phyloP scores from a whole-genome alignment of 2,888 invertebrate species.

The Latrodectus elegans region DNA sequence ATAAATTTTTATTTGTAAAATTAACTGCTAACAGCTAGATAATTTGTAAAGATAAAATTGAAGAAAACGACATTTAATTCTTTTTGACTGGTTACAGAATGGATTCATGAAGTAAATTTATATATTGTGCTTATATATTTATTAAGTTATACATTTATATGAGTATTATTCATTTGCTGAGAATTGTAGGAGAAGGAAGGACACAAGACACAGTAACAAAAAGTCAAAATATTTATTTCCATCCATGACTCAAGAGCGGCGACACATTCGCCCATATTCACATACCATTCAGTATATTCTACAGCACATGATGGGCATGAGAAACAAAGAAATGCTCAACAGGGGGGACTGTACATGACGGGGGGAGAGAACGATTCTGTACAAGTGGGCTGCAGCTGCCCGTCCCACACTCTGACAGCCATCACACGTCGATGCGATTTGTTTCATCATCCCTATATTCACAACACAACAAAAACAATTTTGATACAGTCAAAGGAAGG shows the following conservation, averaged over 20 bases:
- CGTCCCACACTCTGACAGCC: neutral
- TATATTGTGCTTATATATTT: too few relatives aligned
- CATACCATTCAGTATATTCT: constrained; percentile 59
- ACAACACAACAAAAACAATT: constrained; percentile 27
- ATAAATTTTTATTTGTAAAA: too few relatives aligned
- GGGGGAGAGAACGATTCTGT: constrained; percentile 28
- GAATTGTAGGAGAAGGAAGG: neutral
- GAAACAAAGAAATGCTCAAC: constrained; percentile 38
- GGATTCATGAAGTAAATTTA: too few relatives aligned
- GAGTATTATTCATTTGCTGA: too few relatives aligned
- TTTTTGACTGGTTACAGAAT: too few relatives aligned
- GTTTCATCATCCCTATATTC: constrained; percentile 12
- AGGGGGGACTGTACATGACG: constrained; percentile 54
- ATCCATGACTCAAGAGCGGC: constrained; percentile 57
- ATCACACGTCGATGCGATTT: neutral
- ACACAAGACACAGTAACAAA: constrained; percentile 46
- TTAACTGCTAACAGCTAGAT: too few relatives aligned
- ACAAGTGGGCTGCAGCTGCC: constrained; percentile 37
- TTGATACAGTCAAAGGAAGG: constrained; percentile 7
- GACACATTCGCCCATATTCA: constrained; percentile 57
- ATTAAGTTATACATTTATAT: too few relatives aligned
- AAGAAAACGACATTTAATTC: too few relatives aligned
- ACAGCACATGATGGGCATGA: constrained; percentile 60
- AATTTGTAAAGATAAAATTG: too few relatives aligned
- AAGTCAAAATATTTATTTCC: constrained; percentile 69